Percentiles rank a stretch among this genome's conserved stretches.
Conservation (phyloP, 2,797 vertebrate genomes). For the Enoplosus armatus region DNA sequence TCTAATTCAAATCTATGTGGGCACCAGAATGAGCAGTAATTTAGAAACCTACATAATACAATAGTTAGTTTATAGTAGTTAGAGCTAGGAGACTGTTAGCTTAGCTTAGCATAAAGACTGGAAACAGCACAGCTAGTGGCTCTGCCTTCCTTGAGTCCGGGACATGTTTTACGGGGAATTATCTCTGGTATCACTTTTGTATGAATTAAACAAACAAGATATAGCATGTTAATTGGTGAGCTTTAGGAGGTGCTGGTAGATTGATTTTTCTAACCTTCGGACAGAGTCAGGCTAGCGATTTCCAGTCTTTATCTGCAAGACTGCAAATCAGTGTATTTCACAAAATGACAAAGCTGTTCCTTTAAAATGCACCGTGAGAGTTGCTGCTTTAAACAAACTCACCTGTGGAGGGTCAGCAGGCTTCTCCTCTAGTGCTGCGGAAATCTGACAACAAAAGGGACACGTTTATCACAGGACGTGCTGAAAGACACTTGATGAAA, state of each 20-base stretch:
- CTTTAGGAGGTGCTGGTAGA: too few relatives aligned
- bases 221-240: too few relatives aligned
- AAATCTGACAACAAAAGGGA: constrained; percentile 84
- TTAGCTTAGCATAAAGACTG: too few relatives aligned
- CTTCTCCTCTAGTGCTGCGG: constrained; percentile 86
- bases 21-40: neutral
- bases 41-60: neutral
- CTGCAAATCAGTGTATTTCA: neutral
- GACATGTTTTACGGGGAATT: neutral
- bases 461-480: neutral
- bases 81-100: too few relatives aligned
- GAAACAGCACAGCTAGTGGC: too few relatives aligned
- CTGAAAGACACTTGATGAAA: neutral
- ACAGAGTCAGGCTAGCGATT: too few relatives aligned
- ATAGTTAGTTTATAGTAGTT: neutral
- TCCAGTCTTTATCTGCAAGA: neutral
- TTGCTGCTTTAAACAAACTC: constrained; percentile 33
- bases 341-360: neutral
- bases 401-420: constrained; percentile 81
- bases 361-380: neutral
- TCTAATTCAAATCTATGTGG: neutral
- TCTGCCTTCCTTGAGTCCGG: too few relatives aligned
- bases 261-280: too few relatives aligned
- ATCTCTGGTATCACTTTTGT: too few relatives aligned
- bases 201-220: neutral